A percentile compares a stretch with the other conserved stretches of the same genome.
Conservation (phyloP, 2,888 invertebrate genomes). For the Drosophila antonietae region DNA sequence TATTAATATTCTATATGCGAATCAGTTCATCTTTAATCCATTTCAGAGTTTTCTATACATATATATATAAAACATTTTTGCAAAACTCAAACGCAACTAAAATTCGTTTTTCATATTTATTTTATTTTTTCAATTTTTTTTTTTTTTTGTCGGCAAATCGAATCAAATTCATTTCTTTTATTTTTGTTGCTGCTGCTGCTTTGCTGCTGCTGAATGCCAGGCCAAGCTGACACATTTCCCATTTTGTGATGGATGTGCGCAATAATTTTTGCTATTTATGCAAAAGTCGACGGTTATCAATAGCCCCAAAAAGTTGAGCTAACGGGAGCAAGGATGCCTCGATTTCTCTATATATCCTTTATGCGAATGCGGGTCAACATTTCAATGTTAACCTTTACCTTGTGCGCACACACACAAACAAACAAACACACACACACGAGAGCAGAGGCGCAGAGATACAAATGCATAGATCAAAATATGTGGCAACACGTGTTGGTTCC, state of each 20-base stretch:
- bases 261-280: conserved; percentile 81
- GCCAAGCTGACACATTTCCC: conserved; percentile 72
- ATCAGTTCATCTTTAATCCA: conserved; percentile 8
- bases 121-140: conserved; percentile 16
- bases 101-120: conserved; percentile 27
- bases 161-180: conserved; percentile 22
- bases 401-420: conserved; percentile 24
- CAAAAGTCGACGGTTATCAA: conserved; percentile 69
- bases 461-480: conserved; percentile 62
- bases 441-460: conserved; percentile 12
- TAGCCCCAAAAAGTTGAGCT: conserved; percentile 17
- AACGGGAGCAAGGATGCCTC: conserved; percentile 20
- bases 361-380: conserved; percentile 71
- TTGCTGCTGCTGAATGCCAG: conserved; percentile 31
- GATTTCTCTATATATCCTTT: conserved; percentile 43
- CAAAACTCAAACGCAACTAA: conserved; percentile 14
- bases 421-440: background rate
- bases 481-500: conserved; percentile 74
- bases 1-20: background rate
- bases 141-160: conserved; percentile 5
- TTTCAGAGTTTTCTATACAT: background rate
- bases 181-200: conserved; percentile 11
- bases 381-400: conserved; percentile 72
- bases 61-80: background rate
- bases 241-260: conserved; percentile 76